Base-by-base conservation (phyloP, 2,797 vertebrate species). In the Synanceia verrucosa region DNA sequence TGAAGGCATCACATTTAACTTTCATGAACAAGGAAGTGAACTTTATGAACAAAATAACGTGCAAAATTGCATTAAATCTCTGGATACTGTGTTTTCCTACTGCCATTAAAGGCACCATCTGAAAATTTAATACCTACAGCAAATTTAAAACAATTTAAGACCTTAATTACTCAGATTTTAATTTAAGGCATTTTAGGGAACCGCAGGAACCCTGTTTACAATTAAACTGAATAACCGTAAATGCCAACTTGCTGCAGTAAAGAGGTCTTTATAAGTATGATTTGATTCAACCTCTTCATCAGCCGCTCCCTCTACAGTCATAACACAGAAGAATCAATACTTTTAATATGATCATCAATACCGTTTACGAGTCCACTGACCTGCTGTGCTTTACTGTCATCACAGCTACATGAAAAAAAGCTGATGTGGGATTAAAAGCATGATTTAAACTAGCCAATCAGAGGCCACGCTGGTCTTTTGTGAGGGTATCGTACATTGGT, bases 341-440 rank as follows among this genome's bases (percentile, higher is more conserved):
- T 59, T 74, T 73, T 67, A 65, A 76, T 50, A 16, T 1, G 65
- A 56, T 56, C 70, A 51, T 77, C 70, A 66, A 82, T 83, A 44
- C 1, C 2, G 59, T 78, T 71, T 64, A 81, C 61, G 53, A 56
- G 23, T 29, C 34, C 29, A 5, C 62, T 44, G 55, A 56, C 34
- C 36, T 1, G 14, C 19, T 24, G 4, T 37, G 52, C 26, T 83
- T 67, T 79, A 70, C 24, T 56, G 4, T 16, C 21, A 57, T 74
- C 4, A 52, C 12, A 41, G 18, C 11, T n/a, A 36, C 26, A 26
- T 39, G 2, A 14, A 48, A 44, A 51, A 44, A 26, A 24, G 11
- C 0, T 31, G 9, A 55, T 19, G 14, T 46, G 21, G 11, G n/a
- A 48, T 46, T 50, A 21, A 68, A 77, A 48, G 36, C 29, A 18